Conservation (phyloP, 2,113 vertebrate species). For the Tursiops truncatus region DNA sequence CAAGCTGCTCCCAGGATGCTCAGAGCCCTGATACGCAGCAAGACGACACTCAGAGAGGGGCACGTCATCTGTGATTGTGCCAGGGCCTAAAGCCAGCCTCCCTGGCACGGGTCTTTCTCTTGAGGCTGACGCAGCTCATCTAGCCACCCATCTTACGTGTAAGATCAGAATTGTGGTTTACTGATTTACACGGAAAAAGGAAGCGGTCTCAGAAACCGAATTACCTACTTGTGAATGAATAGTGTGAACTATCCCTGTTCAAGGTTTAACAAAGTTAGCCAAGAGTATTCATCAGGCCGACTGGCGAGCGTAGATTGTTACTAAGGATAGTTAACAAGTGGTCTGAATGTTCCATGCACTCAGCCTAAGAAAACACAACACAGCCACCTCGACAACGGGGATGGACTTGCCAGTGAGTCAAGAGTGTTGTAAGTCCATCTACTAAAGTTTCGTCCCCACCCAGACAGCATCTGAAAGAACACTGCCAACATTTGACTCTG, state of each 20-base stretch:
- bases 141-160: accelerated
- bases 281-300: neutral
- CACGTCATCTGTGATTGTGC: accelerated
- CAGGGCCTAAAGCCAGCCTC: neutral
- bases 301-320: neutral
- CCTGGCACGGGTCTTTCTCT: accelerated
- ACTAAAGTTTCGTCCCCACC: neutral
- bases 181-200: neutral
- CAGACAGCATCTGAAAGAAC: neutral
- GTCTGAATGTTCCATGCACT: neutral
- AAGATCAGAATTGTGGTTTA: neutral
- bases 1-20: neutral
- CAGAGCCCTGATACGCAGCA: neutral
- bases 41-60: neutral
- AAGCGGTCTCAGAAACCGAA: neutral
- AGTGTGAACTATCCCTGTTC: neutral
- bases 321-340: neutral
- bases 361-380: neutral
- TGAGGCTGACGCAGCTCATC: neutral
- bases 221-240: neutral
- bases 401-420: neutral
- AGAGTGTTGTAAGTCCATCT: no score
- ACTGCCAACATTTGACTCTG: neutral
- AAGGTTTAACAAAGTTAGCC: neutral
- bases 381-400: neutral